Evolutionary conservation across 2,888 invertebrate genomes (phyloP).

Genomic region (Colostygia pectinataria): DNA sequence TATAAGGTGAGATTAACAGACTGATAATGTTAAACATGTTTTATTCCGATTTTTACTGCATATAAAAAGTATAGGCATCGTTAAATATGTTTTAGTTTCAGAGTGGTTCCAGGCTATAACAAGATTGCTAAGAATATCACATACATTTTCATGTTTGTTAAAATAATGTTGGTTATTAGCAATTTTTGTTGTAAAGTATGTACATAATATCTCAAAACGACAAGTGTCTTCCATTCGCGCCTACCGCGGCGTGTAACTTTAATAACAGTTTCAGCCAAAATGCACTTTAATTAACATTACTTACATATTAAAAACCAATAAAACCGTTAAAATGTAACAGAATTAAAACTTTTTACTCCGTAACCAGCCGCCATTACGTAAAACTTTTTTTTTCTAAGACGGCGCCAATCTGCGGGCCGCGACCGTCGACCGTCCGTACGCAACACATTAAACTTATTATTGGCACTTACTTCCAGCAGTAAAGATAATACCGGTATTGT

Average conservation of each 20-base stretch:
- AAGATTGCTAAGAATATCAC: conserved; percentile 1
- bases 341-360: conserved; percentile 35
- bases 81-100: conserved; percentile 15
- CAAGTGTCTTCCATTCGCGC: too few relatives aligned
- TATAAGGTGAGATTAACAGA: conserved; percentile 28
- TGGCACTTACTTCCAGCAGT: conserved; percentile 69
- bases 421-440: conserved; percentile 39
- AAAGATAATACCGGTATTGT: conserved; percentile 75
- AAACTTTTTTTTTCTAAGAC: conserved; percentile 55
- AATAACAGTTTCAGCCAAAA: background rate
- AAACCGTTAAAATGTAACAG: conserved; percentile 25
- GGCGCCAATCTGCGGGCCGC: conserved; percentile 59
- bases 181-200: too few relatives aligned
- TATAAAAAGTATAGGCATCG: conserved; percentile 27
- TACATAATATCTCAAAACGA: too few relatives aligned
- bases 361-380: conserved; percentile 46
- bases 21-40: conserved; percentile 33
- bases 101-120: conserved; percentile 6
- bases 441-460: conserved; percentile 72
- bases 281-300: background rate
- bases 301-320: conserved; percentile 17
- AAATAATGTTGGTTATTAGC: too few relatives aligned
- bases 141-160: background rate
- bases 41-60: conserved; percentile 33
- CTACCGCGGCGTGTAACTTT: background rate